Base-by-base conservation (phyloP, 2,888 invertebrate species). In the Ferrisia virgata region DNA sequence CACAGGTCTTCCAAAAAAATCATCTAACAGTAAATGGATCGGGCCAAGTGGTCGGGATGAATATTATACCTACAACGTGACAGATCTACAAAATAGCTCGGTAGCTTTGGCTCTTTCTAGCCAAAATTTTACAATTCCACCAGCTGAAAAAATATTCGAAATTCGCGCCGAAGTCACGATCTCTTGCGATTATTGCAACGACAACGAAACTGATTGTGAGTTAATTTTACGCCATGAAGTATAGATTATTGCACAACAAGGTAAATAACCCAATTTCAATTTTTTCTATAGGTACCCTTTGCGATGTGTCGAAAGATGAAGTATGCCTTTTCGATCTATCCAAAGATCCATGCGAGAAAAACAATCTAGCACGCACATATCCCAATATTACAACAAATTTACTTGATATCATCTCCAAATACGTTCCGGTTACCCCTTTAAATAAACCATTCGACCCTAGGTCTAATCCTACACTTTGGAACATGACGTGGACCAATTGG, bases 261-360 rank as follows among this genome's bases (percentile, higher is more conserved):
- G n/a, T n/a, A n/a, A n/a, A n/a, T n/a, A n/a, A n/a, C n/a, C n/a
- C n/a, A n/a, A n/a, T n/a, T n/a, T n/a, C n/a, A n/a, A n/a, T n/a
- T 53, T 36, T 76, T 76, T 36, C 18, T 18, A 76, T 36, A 76
- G 72, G 72, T 36, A 76, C 36, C 3, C 36, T 36, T 36, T 76
- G 72, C 3, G 6, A 1, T 1, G 18, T 3, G 6, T 18, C 22
- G 0, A 18, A 1, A 1, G 15, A 76, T 76, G 11, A 18, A 18
- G 36, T 28, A 8, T 76, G 72, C 18, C 36, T 76, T 3, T 76
- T 76, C 36, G 72, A 76, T 3, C 18, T 76, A 36, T 76, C 72
- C 3, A 36, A 36, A 9, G 98, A 98, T 90, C 97, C 97, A 0
- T 98, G 98, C 88, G 98, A 98, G 89, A 90, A 89, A 85, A 90